These are phyloP conservation scores for Tetranychus cinnabarinus DNA, from an alignment of 1,140 invertebrate genomes.

Conservation along the genomic window DNA sequence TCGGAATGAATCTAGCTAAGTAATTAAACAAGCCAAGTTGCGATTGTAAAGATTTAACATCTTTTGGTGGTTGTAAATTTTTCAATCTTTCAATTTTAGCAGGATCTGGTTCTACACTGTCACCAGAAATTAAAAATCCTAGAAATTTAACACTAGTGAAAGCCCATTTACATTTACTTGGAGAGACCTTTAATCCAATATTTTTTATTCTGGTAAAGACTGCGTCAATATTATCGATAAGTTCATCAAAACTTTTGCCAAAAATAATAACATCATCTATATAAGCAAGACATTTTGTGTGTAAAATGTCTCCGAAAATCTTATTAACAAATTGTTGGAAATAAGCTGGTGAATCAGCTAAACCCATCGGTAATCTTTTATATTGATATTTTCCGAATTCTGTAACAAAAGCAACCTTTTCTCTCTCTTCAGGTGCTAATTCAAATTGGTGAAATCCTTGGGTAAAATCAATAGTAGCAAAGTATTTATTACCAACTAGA, in stretches of 20 bases:
- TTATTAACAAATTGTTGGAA: conserved; percentile 18
- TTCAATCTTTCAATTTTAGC: conserved; percentile 8
- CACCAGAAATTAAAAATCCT: conserved; percentile 4
- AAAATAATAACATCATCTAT: conserved; percentile 16
- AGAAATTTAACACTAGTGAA: conserved; percentile 7
- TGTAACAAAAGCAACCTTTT: conserved; percentile 14
- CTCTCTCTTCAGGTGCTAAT: conserved; percentile 13
- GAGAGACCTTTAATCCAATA: conserved; percentile 7
- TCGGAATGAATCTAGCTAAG: conserved; percentile 10
- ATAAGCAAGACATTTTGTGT: conserved; percentile 9
- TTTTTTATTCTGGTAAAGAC: conserved; percentile 13
- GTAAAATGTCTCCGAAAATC: conserved; percentile 6
- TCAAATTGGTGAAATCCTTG: conserved; percentile 19
- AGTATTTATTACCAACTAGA: conserved; percentile 8
- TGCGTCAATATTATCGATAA: conserved; percentile 8
- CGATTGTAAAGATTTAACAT: conserved; percentile 17
- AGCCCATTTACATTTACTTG: conserved; percentile 9
- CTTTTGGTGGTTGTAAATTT: conserved; percentile 6
- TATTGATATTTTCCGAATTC: conserved; percentile 5
- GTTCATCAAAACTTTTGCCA: conserved; percentile 11
- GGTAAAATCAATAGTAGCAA: conserved; percentile 16
- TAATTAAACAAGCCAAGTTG: conserved; percentile 22
- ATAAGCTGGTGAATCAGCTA: conserved; percentile 20
- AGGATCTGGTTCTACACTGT: conserved; percentile 9
- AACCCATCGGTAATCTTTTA: conserved; percentile 21